phyloP scores from a whole-genome alignment of 1,140 invertebrate genomes.

The Pectinophora gossypiella region DNA sequence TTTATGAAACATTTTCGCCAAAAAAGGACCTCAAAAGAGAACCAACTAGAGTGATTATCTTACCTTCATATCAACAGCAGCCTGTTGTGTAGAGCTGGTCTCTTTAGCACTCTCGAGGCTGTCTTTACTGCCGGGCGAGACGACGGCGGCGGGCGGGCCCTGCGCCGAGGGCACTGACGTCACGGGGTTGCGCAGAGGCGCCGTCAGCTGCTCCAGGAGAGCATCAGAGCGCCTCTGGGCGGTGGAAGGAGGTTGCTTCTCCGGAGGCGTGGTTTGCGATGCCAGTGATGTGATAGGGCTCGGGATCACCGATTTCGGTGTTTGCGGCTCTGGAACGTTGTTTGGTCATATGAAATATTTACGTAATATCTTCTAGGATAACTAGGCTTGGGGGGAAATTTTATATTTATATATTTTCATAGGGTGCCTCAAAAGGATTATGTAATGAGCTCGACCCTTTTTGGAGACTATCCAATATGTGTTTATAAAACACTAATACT shows the following conservation, averaged over 20 bases:
- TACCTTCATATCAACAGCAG: constrained; percentile 56
- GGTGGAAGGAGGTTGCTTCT: constrained; percentile 49
- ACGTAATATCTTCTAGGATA: too few species aligned
- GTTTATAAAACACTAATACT: too few species aligned
- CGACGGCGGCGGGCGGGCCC: constrained; percentile 23
- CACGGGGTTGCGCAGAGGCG: constrained; percentile 50
- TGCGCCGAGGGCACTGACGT: constrained; percentile 32
- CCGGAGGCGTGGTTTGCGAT: constrained; percentile 42
- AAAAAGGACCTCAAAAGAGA: too few species aligned
- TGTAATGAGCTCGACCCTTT: too few species aligned
- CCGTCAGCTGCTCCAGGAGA: constrained; percentile 63
- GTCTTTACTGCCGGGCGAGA: too few species aligned
- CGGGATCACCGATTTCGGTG: constrained; percentile 53
- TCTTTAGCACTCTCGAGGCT: constrained; percentile 28
- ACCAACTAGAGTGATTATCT: too few species aligned
- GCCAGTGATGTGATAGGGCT: constrained; percentile 55
- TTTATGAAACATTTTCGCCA: too few species aligned
- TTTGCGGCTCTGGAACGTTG: constrained; percentile 41
- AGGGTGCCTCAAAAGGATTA: too few species aligned
- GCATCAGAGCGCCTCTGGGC: constrained; percentile 64
- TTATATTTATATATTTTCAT: too few species aligned
- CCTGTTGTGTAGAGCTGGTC: constrained; percentile 40
- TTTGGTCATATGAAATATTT: too few species aligned
- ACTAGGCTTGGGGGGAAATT: too few species aligned
- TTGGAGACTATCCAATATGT: too few species aligned